Evolutionary conservation across 92 coral and sea anemone species (phyloP), one percentile per base, ranked within the genome.

Genomic region (Epizoanthus illoricatus): DNA sequence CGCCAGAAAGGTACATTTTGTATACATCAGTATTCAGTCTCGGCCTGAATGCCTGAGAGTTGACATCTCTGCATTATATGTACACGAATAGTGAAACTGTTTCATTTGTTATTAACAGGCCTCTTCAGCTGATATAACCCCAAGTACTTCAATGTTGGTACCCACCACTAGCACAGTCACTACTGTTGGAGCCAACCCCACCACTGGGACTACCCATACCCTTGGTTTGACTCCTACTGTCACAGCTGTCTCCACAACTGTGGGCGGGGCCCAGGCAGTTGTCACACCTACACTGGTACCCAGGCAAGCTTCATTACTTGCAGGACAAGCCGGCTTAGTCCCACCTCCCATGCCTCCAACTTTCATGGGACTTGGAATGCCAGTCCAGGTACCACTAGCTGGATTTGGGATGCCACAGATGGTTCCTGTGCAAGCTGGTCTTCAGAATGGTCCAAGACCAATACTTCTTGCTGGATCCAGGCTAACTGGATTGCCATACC

Each of bases 301-400:
- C 12, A n/a, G 71, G 4, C 82, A 64, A 11, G 19, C 82, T 10
- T 15, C 45, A 42, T 40, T 78, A 13, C 69, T 78, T 78, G 36
- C 71, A 0, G 33, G 71, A 21, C 82, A 62, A 7, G 2, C 82
- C 11, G 82, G 71, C 24, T 63, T 78, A 39, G 71, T 78, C 59
- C 82, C 82, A 19, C 82, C 82, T 43, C 82, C 82, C 11, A 78
- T 78, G 54, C 82, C 82, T 5, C 82, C 82, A 63, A 49, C 41
- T 23, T 78, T 78, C 54, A 55, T 78, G 21, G 82, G 82, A 42
- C 20, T 78, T 13, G 82, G 82, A 62, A 78, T 78, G 82, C 82
- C 82, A 19, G 71, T 78, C 21, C 82, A 62, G 82, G 41, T 78
- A 18, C 71, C 82, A 17, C 24, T 70, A 8, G 71, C 82, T 43